Conservation (phyloP, 2,888 invertebrate genomes). For the Pollenia labialis region DNA sequence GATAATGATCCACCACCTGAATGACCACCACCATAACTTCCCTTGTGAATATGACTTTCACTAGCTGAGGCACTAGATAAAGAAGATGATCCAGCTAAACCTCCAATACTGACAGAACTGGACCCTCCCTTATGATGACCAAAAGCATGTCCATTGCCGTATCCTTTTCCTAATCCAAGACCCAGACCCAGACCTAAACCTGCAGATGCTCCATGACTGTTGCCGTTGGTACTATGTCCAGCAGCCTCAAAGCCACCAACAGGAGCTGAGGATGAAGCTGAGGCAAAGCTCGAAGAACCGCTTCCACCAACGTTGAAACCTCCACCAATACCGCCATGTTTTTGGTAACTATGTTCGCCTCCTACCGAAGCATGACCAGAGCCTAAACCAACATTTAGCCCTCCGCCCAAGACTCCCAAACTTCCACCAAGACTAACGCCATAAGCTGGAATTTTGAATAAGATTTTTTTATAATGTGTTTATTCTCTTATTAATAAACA, state of each 20-base stretch:
- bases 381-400: constrained; percentile 53
- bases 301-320: constrained; percentile 2
- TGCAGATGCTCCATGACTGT: not conserved
- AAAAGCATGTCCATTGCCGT: not conserved
- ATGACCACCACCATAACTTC: not conserved
- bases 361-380: constrained; percentile 13
- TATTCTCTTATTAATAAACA: not conserved
- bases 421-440: constrained; percentile 51
- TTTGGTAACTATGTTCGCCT: constrained; percentile 6
- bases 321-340: not conserved
- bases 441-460: constrained; percentile 56
- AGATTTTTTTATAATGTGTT: not conserved
- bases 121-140: constrained; percentile 2
- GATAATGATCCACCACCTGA: not conserved
- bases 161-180: too few relatives aligned
- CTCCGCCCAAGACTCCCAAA: constrained; percentile 47
- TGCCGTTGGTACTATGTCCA: not conserved
- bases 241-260: not conserved
- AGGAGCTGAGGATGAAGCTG: constrained; percentile 17
- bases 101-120: not conserved
- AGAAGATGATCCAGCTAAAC: constrained; percentile 18
- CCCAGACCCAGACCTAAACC: too few relatives aligned
- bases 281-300: not conserved
- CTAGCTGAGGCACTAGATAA: not conserved
- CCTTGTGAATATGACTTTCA: not conserved